phyloP scores from a whole-genome alignment of 2,797 vertebrate species.

The Otolemur crassicaudatus region DNA sequence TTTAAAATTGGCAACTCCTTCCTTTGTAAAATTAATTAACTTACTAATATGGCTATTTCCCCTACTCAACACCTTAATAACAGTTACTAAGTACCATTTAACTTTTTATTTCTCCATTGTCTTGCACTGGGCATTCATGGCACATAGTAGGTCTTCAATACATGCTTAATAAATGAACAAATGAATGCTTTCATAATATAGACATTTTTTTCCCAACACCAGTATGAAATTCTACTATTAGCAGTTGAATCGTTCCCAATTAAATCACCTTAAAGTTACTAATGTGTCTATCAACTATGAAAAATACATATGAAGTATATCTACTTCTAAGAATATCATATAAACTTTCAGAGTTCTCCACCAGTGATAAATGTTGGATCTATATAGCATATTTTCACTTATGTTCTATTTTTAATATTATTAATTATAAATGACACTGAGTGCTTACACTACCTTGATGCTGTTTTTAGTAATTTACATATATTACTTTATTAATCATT shows the following conservation, averaged over 20 bases:
- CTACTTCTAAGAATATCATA: slow-evolving; percentile 3
- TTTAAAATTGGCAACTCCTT: neutral
- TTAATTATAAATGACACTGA: neutral
- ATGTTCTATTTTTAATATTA: neutral
- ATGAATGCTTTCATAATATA: neutral
- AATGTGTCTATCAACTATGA: neutral
- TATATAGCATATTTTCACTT: neutral
- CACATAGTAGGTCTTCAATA: neutral
- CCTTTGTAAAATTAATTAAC: neutral
- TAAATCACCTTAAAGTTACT: neutral
- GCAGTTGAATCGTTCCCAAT: slow-evolving; percentile 19
- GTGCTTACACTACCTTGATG: neutral
- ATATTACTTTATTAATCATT: neutral
- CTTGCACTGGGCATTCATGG: neutral
- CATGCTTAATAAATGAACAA: neutral
- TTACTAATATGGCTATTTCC: neutral
- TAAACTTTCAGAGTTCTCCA: neutral
- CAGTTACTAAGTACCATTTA: neutral
- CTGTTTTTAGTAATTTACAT: neutral
- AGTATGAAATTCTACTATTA: neutral
- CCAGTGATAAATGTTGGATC: neutral
- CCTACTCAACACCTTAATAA: neutral
- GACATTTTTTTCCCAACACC: neutral
- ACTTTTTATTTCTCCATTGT: neutral
- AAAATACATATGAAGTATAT: neutral